phyloP scores from a whole-genome alignment of 2,797 vertebrate genomes.

The Semaprochilodus insignis region DNA sequence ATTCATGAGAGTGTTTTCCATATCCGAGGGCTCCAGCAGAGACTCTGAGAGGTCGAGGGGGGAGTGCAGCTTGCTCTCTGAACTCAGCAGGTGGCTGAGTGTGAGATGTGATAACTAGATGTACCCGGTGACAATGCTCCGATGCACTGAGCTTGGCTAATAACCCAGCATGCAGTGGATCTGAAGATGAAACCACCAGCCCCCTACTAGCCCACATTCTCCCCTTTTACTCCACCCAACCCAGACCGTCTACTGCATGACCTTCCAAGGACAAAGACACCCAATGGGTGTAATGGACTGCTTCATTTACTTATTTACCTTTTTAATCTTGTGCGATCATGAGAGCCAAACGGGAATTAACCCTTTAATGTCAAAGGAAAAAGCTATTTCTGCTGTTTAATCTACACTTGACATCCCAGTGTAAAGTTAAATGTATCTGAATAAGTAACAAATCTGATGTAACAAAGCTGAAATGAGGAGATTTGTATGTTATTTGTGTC shows the following conservation, averaged over 20 bases:
- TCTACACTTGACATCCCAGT: neutral
- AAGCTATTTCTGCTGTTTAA: neutral
- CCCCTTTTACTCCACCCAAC: slow-evolving; percentile 40
- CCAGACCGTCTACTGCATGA: slow-evolving; percentile 31
- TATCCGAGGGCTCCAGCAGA: slow-evolving; percentile 81
- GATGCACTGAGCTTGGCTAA: slow-evolving; percentile 74
- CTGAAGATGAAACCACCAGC: slow-evolving; percentile 65
- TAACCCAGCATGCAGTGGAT: slow-evolving; percentile 74
- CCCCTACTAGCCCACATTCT: slow-evolving; percentile 37
- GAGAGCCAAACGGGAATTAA: slow-evolving; percentile 23
- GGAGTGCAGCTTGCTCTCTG: slow-evolving; percentile 75
- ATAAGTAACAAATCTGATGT: neutral
- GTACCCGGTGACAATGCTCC: slow-evolving; percentile 75
- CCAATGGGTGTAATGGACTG: slow-evolving; percentile 13
- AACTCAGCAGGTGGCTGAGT: slow-evolving; percentile 81
- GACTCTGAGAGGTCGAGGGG: slow-evolving; percentile 73
- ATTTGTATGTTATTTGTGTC: neutral
- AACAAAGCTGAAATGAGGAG: neutral
- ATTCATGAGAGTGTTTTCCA: slow-evolving; percentile 76
- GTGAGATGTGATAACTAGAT: slow-evolving; percentile 81
- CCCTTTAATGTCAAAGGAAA: neutral
- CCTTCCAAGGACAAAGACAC: slow-evolving; percentile 44
- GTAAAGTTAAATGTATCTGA: neutral
- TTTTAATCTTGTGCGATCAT: neutral
- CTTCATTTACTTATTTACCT: slow-evolving; percentile 51